Base-by-base conservation (phyloP, 2,113 vertebrate species). In the Oceanites oceanicus region DNA sequence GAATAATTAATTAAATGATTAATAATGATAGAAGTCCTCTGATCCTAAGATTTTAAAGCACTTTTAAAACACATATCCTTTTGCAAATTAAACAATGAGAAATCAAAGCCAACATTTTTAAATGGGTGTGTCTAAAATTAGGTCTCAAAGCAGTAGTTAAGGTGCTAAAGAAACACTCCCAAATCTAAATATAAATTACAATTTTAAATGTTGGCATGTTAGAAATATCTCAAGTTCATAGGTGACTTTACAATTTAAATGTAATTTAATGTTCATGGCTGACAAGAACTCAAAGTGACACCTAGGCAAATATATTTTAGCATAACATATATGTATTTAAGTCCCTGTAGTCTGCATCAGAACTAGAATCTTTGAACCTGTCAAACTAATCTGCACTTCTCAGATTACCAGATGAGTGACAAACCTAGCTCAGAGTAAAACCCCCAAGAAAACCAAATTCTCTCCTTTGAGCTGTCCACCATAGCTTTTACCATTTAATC, bases 121-220 rank as follows among this genome's bases (percentile, higher is more conserved):
- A 84, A 74, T 52, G 81, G 87, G 92, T 90, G 92, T 94, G 94
- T 84, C 90, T 84, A 49, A 91, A 80, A 88, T 53, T 32, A 85
- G 61, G 32, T 55, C 59, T 86, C 76, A 88, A 86, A 92, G 49
- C 83, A 72, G 77, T 78, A 86, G 49, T 95, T 94, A 92, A 53
- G 32, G 77, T 83, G 83, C 75, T 96, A 71, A 94, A 59, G 76
- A 91, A 97, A 92, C 94, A 97, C 85, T 96, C 90, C 92, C 95
- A 81, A 71, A 85, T 85, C 81, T 93, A 93, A 93, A 94, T 92
- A 96, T 67, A 92, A 94, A 81, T 82, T 3, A 67, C 66, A 63
- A 72, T 87, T 92, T 94, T 82, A 82, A 91, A 3, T 34, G 50
- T 66, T 74, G 36, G 26, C 84, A 81, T 85, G n/a, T 87, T 82